Base-by-base conservation (phyloP, 2,888 invertebrate genomes). In the Apeira syringaria region DNA sequence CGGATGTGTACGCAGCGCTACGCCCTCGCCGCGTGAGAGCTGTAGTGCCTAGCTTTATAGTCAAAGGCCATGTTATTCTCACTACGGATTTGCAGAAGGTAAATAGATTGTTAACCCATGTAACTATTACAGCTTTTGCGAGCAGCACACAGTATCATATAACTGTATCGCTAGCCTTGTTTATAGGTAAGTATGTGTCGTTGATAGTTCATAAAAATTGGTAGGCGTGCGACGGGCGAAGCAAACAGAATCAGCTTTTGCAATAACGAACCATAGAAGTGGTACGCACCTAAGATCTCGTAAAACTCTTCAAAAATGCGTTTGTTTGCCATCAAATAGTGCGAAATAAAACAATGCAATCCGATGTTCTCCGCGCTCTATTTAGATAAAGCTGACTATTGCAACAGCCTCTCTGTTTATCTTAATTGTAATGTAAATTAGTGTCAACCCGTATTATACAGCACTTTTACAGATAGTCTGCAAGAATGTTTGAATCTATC, bases 21-120 rank as follows among this genome's bases (percentile, higher is more conserved):
- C 92, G 92, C 47, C 92, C 93, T 1, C 92, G 93, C 17, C 93
- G 94, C 74, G 94, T 96, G 7, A 92, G 92, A 56, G 95, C 95
- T 0, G 92, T 94, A 17, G 94, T 97, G 46, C 96, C 96, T 0
- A 95, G 95, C 62, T 96, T 96, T 68, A 94, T 91, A 73, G 90
- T 96, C 11, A 94, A 94, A 50, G 96, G 96, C 30, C 94, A 94
- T 60, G 93, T 96, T 55, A 93, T 94, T 32, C 86, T 97, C 33
- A 96, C 96, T n/a, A 93, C 94, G 35, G 94, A 94, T 64, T 88
- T 97, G 49, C 95, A 96, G 75, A 94, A 94, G 92, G 96, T 96
- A 84, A 90, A n/a, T n/a, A n/a, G n/a, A n/a, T n/a, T n/a, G n/a
- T n/a, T n/a, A n/a, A n/a, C n/a, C n/a, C n/a, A n/a, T n/a, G n/a